phyloP scores from a whole-genome alignment of 2,888 invertebrate species.

The Mechanitis messenoides region DNA sequence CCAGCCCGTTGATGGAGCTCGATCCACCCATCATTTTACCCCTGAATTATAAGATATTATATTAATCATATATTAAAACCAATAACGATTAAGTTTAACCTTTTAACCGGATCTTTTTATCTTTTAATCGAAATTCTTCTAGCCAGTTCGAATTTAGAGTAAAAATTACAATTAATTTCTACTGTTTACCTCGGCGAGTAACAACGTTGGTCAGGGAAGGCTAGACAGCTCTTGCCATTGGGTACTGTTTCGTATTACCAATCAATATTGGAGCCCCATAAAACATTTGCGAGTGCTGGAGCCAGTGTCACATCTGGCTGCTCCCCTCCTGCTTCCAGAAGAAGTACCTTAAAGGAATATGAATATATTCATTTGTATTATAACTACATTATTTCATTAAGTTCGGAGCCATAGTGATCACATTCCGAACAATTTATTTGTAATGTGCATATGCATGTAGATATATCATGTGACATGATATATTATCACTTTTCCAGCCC shows the following conservation, averaged over 20 bases:
- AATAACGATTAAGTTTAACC: background rate
- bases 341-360: slow-evolving; percentile 64
- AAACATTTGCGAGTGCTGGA: slow-evolving; percentile 75
- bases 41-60: slow-evolving; percentile 38
- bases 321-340: slow-evolving; percentile 80
- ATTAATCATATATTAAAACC: background rate
- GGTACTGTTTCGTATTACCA: slow-evolving; percentile 80
- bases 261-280: slow-evolving; percentile 78
- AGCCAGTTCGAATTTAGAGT: no score
- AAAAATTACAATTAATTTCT: no score
- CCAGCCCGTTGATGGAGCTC: slow-evolving; percentile 79
- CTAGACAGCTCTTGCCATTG: slow-evolving; percentile 74
- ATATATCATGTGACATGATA: no score
- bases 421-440: no score
- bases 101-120: background rate
- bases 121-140: no score
- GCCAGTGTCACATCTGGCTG: slow-evolving; percentile 79
- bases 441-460: no score
- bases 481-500: no score
- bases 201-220: slow-evolving; percentile 69
- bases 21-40: slow-evolving; percentile 82
- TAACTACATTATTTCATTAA: no score
- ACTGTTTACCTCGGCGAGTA: slow-evolving; percentile 65
- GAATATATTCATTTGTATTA: no score
- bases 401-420: no score